Percentiles rank a stretch among this genome's conserved stretches.
Evolutionary conservation across 2,888 invertebrate genomes (phyloP).

Genomic region (Leptinotarsa juncta): DNA sequence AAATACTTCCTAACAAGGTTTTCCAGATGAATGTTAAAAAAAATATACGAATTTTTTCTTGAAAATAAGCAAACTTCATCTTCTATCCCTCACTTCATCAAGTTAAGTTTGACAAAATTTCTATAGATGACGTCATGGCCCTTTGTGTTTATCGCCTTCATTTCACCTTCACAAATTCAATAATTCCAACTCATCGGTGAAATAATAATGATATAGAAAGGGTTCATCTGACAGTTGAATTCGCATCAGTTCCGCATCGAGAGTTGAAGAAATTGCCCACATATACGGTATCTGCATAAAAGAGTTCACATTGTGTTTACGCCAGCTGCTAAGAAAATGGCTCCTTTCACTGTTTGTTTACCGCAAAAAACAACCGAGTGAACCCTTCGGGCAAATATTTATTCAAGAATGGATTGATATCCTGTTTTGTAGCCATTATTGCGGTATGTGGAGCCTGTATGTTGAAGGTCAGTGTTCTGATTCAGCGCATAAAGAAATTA

Average conservation of each 20-base stretch:
- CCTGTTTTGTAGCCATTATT: conserved; percentile 9
- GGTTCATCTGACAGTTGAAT: too few species aligned
- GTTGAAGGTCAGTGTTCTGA: neutral
- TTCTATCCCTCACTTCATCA: too few species aligned
- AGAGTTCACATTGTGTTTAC: conserved; percentile 4
- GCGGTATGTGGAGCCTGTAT: neutral
- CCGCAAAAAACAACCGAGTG: neutral
- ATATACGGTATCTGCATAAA: conserved; percentile 1
- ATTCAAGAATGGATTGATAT: conserved; percentile 4
- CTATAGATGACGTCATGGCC: too few species aligned
- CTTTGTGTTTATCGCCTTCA: too few species aligned
- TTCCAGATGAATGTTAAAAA: too few species aligned
- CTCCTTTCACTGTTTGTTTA: conserved; percentile 14
- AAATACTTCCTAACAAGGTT: too few species aligned
- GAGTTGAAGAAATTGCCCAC: neutral
- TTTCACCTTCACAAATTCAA: too few species aligned
- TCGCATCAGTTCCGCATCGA: neutral
- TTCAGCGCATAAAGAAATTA: neutral
- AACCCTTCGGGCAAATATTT: conserved; percentile 9
- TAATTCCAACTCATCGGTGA: too few species aligned
- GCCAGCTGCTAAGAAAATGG: conserved; percentile 9
- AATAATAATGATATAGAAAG: too few species aligned
- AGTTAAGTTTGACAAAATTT: too few species aligned
- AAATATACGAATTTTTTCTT: too few species aligned
- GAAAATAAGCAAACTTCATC: too few species aligned